Conservation (phyloP, 2,888 invertebrate species). For the Melinaea marsaeus region DNA sequence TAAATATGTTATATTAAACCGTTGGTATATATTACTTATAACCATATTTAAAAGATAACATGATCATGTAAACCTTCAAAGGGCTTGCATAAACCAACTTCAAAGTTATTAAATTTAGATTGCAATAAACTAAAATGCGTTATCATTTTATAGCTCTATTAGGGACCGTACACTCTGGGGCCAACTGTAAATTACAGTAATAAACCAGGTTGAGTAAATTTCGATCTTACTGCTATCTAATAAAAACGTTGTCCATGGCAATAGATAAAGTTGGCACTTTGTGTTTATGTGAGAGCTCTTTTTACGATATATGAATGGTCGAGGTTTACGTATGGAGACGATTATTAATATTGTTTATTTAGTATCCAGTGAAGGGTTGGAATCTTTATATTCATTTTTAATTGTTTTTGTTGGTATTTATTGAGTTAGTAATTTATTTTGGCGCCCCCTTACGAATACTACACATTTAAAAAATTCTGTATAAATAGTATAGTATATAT, state of each 20-base stretch:
- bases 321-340: constrained; percentile 60
- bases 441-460: no score
- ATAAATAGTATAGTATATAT: no score
- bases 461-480: no score
- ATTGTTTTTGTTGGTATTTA: constrained; percentile 1
- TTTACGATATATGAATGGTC: constrained; percentile 72
- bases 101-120: constrained; percentile 70
- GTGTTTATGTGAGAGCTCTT: constrained; percentile 69
- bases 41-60: no score
- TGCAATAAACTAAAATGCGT: constrained; percentile 71
- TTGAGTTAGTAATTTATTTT: no score
- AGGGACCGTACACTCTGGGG: constrained; percentile 53
- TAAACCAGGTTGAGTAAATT: constrained; percentile 13
- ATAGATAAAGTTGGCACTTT: constrained; percentile 40
- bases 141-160: constrained; percentile 70
- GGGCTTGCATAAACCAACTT: constrained; percentile 43
- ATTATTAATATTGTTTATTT: constrained; percentile 68
- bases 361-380: constrained; percentile 33
- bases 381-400: constrained; percentile 16
- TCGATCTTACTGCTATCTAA: constrained; percentile 22
- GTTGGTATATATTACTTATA: no score
- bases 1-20: no score
- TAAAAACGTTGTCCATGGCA: constrained; percentile 33
- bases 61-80: constrained; percentile 27
- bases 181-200: constrained; percentile 18